phyloP scores from a whole-genome alignment of 2,888 invertebrate species.

The Eupeodes luniger region DNA sequence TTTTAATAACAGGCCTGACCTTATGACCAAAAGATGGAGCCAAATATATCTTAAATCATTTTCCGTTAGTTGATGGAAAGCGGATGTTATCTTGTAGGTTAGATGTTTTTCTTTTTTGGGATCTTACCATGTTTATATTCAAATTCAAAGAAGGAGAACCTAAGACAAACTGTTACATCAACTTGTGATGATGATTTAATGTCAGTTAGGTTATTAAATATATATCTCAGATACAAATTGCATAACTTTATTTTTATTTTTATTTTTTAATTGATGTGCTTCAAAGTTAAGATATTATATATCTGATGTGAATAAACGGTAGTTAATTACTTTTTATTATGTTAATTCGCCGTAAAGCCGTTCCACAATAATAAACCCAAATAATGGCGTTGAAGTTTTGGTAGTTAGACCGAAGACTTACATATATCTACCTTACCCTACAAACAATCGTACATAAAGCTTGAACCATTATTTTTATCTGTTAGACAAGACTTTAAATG shows the following conservation, averaged over 20 bases:
- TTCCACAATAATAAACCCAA: conserved; percentile 58
- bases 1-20: no score
- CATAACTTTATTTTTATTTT: conserved; percentile 30
- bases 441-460: background rate
- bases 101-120: background rate
- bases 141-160: background rate
- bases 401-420: background rate
- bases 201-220: conserved; percentile 33
- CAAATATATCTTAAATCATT: no score
- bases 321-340: conserved; percentile 62
- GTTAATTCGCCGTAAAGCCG: conserved; percentile 47
- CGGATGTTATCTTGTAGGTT: no score
- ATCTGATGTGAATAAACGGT: conserved; percentile 16
- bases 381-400: conserved; percentile 52
- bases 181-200: conserved; percentile 8
- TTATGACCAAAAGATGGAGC: no score
- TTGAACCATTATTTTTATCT: conserved; percentile 20
- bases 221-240: conserved; percentile 33
- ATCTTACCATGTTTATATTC: no score
- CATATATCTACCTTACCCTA: no score
- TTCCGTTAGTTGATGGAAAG: no score
- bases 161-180: background rate
- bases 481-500: background rate
- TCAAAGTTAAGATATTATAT: background rate
- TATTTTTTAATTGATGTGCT: conserved; percentile 43